Evolutionary conservation across 2,888 invertebrate species (phyloP), one percentile per base, ranked within the genome.

Genomic region (Paralinhomoeus sp.): DNA sequence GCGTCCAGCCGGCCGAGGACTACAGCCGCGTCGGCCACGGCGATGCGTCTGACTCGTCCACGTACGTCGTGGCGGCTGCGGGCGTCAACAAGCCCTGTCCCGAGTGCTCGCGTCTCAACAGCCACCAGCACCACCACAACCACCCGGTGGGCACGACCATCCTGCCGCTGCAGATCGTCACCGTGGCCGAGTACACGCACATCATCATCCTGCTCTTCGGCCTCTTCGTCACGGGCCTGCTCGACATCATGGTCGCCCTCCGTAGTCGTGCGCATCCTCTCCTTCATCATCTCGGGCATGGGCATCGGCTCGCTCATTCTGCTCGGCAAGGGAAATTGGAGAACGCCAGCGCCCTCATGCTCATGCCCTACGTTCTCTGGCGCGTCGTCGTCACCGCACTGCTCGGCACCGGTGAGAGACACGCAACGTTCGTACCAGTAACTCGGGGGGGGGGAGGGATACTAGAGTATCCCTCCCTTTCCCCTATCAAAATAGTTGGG

Each of bases 161-260:
- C 7, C 24, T 39, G 18, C 39, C 20, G 23, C 22, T 39, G 23
- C 20, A 21, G n/a, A 22, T 39, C 18, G 39, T 39, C 17, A 21
- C 20, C 21, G 39, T 39, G 39, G 39, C 39, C 7, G 39, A 39
- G 23, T 39, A 39, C 23, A 39, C 39, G 22, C 39, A 39, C 23
- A 21, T 39, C 21, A 39, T 39, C 20, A 17, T 39, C 21, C 39
- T 39, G 18, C 20, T 39, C 12, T 39, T 39, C 21, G 39, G 23
- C 3, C 23, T 39, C n/a, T 39, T 39, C 39, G 39, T 39, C 24
- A 23, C 21, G 5, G 39, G 39, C 24, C 39, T 39, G 39, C 17
- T 39, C 12, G 39, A 39, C 39, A 39, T 39, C 17, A 39, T 39
- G 39, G 23, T 39, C n/a, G 20, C 39, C 39, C 18, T 21, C 39